A percentile compares a stretch with the other conserved stretches of the same genome.
phyloP scores from a whole-genome alignment of 2,888 invertebrate genomes.

The Tipula unca region DNA sequence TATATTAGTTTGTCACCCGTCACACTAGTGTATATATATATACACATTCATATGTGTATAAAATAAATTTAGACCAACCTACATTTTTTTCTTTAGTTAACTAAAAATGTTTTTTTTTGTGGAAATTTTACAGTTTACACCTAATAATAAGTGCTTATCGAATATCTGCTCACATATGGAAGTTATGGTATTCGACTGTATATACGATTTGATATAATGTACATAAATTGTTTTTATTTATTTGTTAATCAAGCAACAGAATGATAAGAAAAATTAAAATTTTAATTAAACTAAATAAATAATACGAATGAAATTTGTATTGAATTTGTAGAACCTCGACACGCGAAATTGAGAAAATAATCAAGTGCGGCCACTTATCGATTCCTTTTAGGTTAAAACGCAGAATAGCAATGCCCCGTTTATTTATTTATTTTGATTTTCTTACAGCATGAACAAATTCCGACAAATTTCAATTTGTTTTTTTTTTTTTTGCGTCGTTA shows the following conservation, averaged over 20 bases:
- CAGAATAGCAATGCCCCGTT: not conserved
- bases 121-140: not conserved
- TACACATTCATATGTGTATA: not conserved
- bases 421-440: constrained; percentile 14
- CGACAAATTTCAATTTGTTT: not conserved
- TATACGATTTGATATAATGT: not conserved
- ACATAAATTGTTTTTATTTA: not conserved
- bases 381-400: not conserved
- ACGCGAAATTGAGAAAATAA: not conserved
- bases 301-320: not conserved
- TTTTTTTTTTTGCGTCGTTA: not conserved
- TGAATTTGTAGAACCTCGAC: not conserved
- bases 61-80: constrained; percentile 14
- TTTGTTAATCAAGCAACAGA: not conserved
- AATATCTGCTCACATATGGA: not conserved
- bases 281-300: not conserved
- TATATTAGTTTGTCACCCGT: constrained; percentile 14
- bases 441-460: not conserved
- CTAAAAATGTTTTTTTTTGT: not conserved
- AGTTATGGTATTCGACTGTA: not conserved
- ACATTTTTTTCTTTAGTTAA: not conserved
- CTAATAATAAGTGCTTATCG: not conserved
- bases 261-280: not conserved
- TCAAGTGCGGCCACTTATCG: not conserved
- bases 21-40: not conserved